These are phyloP conservation scores for Schizopygopsis pylzovi DNA, from an alignment of 2,797 vertebrate species.

Conservation along the genomic window DNA sequence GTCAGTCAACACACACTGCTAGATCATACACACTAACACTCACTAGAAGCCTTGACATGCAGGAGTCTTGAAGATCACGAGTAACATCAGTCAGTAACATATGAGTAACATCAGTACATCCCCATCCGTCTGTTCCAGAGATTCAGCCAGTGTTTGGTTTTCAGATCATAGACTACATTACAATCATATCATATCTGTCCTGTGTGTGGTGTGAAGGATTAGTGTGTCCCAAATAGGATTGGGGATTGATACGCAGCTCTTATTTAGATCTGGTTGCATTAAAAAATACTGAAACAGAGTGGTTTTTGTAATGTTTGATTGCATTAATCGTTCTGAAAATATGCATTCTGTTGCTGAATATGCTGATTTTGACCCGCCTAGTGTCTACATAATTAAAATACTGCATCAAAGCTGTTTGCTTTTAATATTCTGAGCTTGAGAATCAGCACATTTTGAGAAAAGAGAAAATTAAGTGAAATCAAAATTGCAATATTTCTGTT, in stretches of 20 bases:
- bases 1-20: conserved; percentile 70
- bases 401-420: neutral
- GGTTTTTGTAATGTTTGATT: neutral
- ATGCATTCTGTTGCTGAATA: neutral
- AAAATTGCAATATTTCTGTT: neutral
- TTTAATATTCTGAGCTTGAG: neutral
- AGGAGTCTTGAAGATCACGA: neutral
- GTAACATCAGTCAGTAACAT: neutral
- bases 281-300: neutral
- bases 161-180: neutral
- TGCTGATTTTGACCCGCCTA: neutral
- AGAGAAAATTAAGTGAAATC: neutral
- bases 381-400: neutral
- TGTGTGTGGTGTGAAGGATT: neutral
- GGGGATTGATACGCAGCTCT: neutral
- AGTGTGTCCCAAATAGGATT: conserved; percentile 4
- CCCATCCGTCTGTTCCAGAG: neutral
- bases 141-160: neutral
- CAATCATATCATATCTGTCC: neutral
- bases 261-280: neutral
- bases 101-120: too few relatives aligned
- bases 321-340: neutral
- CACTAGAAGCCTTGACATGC: neutral
- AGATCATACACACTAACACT: neutral
- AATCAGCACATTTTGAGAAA: conserved; percentile 14